These are phyloP conservation scores for Triplophysa dalaica DNA, from an alignment of 2,113 vertebrate genomes.

Conservation along the genomic window DNA sequence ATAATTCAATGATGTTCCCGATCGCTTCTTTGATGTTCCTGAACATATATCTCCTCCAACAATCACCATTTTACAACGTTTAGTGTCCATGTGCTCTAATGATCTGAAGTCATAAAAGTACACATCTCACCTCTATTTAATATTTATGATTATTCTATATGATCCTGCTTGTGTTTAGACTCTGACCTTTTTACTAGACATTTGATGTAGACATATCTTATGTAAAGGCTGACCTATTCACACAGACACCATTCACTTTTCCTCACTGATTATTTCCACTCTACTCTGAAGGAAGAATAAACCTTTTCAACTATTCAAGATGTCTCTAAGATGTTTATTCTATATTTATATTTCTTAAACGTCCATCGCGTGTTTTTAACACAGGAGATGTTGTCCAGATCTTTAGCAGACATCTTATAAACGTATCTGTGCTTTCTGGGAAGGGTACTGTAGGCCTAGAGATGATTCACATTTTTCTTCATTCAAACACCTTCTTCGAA, in stretches of 20 bases:
- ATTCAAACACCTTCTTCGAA: background rate
- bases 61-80: background rate
- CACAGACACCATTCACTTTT: background rate
- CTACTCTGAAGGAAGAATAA: no score
- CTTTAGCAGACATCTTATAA: no score
- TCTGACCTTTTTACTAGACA: background rate
- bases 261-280: background rate
- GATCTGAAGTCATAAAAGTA: background rate
- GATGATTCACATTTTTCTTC: background rate
- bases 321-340: no score
- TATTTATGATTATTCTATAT: background rate
- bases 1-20: background rate
- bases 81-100: background rate
- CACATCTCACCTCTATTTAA: background rate
- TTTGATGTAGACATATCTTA: background rate
- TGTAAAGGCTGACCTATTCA: background rate
- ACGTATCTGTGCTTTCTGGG: no score
- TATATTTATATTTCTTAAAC: no score
- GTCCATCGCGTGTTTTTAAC: no score
- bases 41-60: background rate
- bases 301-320: no score
- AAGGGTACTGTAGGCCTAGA: no score
- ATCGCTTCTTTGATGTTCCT: conserved; percentile 21
- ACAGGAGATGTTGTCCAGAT: no score
- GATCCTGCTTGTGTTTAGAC: background rate